These are phyloP conservation scores for Rhorus exstirpatorius DNA, from an alignment of 2,888 invertebrate species.

Conservation along the genomic window DNA sequence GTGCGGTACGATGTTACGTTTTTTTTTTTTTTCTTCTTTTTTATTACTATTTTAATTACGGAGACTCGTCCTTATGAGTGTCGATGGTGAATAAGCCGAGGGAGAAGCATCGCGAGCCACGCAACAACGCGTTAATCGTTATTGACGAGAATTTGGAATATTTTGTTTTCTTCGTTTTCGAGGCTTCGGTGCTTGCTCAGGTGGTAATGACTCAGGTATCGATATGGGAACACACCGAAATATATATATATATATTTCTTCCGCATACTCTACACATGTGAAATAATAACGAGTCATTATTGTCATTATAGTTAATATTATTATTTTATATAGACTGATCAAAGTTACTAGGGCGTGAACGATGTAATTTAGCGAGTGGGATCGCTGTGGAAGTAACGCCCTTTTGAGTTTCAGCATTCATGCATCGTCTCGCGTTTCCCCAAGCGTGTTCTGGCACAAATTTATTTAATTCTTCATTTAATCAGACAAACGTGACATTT, in stretches of 20 bases:
- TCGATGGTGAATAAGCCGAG: slow-evolving; percentile 11
- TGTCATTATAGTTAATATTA: neutral
- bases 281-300: slow-evolving; percentile 19
- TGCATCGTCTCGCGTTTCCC: too few relatives aligned
- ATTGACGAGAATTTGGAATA: slow-evolving; percentile 45
- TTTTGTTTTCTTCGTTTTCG: too few relatives aligned
- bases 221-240: slow-evolving; percentile 28
- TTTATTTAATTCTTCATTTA: neutral
- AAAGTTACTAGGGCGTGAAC: neutral
- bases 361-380: neutral
- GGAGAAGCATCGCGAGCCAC: slow-evolving; percentile 50
- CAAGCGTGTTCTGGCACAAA: neutral
- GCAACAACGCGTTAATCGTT: slow-evolving; percentile 5
- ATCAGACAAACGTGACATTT: neutral
- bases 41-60: neutral
- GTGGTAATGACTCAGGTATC: slow-evolving; percentile 68
- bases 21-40: neutral
- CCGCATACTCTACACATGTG: slow-evolving; percentile 24
- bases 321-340: neutral
- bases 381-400: neutral
- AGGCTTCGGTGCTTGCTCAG: slow-evolving; percentile 63
- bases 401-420: too few relatives aligned
- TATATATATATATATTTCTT: neutral
- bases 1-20: slow-evolving; percentile 10
- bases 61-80: neutral